phyloP scores from a whole-genome alignment of 92 coral and sea anemone species.

The Virgularia gustaviana region DNA sequence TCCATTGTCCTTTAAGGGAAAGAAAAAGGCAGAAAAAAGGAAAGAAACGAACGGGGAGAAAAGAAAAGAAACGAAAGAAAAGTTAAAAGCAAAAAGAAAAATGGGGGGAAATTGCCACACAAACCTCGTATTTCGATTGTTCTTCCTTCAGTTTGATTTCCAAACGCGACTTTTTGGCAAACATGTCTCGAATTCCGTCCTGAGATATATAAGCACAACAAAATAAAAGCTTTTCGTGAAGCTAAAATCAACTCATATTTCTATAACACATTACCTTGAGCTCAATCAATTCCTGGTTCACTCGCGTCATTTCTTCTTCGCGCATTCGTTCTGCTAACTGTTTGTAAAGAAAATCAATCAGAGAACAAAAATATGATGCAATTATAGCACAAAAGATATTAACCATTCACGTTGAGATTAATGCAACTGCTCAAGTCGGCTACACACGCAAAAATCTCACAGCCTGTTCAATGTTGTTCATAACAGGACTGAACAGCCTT shows the following conservation, averaged over 20 bases:
- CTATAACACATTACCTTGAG: background rate
- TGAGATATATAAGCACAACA: background rate
- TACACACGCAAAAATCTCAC: too few species aligned
- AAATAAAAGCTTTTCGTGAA: background rate
- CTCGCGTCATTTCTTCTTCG: conserved; percentile 13
- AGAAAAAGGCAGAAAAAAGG: too few species aligned
- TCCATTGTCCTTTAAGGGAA: too few species aligned
- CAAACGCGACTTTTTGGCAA: conserved; percentile 27
- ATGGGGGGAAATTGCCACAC: too few species aligned
- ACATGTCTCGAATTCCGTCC: conserved; percentile 34
- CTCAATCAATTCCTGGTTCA: conserved; percentile 14
- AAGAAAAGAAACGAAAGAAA: too few species aligned
- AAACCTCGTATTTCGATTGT: conserved; percentile 15
- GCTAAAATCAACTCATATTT: background rate
- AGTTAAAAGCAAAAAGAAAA: too few species aligned
- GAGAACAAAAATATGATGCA: background rate
- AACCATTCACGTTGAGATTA: background rate
- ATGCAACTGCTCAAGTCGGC: background rate
- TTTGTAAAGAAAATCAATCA: background rate
- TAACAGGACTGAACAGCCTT: too few species aligned
- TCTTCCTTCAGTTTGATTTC: conserved; percentile 25
- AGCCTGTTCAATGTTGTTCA: too few species aligned
- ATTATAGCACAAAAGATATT: background rate
- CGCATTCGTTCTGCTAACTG: conserved; percentile 6
- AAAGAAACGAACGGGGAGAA: too few species aligned